Base-by-base conservation (phyloP, 2,797 vertebrate genomes). In the Anabacerthia variegaticeps region DNA sequence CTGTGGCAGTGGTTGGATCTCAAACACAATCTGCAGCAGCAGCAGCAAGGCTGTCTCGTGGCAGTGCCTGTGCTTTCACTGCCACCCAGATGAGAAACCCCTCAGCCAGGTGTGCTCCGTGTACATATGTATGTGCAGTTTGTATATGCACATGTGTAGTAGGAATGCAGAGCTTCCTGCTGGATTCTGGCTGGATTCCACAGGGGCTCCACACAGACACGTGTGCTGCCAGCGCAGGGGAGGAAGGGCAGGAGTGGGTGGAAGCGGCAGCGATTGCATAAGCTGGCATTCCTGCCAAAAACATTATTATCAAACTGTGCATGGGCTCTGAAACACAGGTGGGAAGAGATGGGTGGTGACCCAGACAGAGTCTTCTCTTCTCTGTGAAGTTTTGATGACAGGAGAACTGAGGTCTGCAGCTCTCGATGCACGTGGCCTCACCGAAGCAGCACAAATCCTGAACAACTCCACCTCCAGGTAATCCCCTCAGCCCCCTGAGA, bases 231-330 rank as follows among this genome's bases (percentile, higher is more conserved):
- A 39, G 0, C 2, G 8, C 27, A 4, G 14, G 44, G 44, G n/a
- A 87, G 68, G 32, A 93, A 88, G 68, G 82, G 79, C 89, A 88
- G 37, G 13, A 94, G 95, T 84, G 92, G 89, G 93, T 91, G 93
- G 89, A 55, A 80, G 85, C 0, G 11, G 74, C 82, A 43, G 91
- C 0, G 3, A 78, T 89, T 95, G 89, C 95, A 86, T 94, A 95
- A 94, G 65, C 89, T 91, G 88, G 12, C 79, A 72, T 9, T 73
- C 39, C 88, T 95, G 95, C 82, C 93, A 95, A 68, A 75, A 92
- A 66, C 85, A 93, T 66, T 74, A 65, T 24, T 75, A 92, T 88
- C 88, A 83, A 72, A 80, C 78, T 77, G 82, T 67, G 85, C 91
- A 28, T 0, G 21, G 87, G n/a, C 85, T 67, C 87, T 75, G 78